Evolutionary conservation across 2,797 vertebrate species (phyloP), one percentile per base, ranked within the genome.

Genomic region (Erethizon dorsatum): DNA sequence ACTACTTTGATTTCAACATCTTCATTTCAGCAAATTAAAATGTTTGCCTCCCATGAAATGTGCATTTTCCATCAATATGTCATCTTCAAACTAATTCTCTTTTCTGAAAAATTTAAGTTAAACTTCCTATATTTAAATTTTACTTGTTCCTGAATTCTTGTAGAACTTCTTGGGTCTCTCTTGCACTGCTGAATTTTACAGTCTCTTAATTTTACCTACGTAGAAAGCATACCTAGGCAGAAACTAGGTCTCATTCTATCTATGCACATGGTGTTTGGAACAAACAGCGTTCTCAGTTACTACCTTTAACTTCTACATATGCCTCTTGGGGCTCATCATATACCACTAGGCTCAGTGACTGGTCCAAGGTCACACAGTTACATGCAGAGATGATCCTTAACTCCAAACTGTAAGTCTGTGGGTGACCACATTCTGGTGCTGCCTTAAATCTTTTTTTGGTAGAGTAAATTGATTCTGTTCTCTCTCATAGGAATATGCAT

Each of bases 391-490:
- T 61, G 50, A 57, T 14, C 31, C 18, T 80, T 41, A 75, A 47
- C 52, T 90, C 15, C 63, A 59, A 85, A 83, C 83, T n/a, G 4
- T 90, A 59, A 88, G 5, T 82, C 56, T 95, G 22, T 83, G 33
- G 54, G 47, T 88, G 31, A 88, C 52, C 37, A 85, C 47, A 78
- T 83, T 88, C 45, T n/a, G 3, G 17, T 67, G 24, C 17, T 88
- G 63, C 57, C 41, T 90, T 88, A 85, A 88, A 77, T 83, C 84
- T 88, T 90, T 94, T 88, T 88, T 63, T 33, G 52, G 47, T 91
- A 52, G 20, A 26, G 90, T 86, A 95, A 56, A 96, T 82, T 82
- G 83, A 84, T 95, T 97, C 82, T 86, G 3, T 88, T 97, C 54
- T 61, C 52, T 80, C 63, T 95, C 61, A 85, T n/a, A 88, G 54